These are phyloP conservation scores for Mycogona germanica DNA, from an alignment of 2,888 invertebrate species.

Conservation along the genomic window DNA sequence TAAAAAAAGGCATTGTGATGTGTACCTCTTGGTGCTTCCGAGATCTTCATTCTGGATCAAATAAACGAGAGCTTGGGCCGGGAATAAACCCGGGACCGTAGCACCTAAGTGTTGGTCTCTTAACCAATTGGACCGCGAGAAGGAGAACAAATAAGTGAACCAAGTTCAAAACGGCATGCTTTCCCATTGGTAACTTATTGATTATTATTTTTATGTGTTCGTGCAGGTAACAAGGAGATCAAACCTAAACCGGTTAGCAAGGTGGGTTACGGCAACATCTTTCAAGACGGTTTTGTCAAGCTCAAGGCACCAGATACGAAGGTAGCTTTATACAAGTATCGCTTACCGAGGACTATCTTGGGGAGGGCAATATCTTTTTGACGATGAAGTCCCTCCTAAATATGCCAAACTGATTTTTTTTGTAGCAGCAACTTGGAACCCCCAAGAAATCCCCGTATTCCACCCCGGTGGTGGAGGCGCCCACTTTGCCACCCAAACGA, in stretches of 20 bases:
- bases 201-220: neutral
- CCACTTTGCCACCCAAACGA: slow-evolving; percentile 63
- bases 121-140: too few relatives aligned
- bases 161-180: too few relatives aligned
- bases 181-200: neutral
- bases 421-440: neutral
- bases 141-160: too few relatives aligned
- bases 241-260: slow-evolving; percentile 35
- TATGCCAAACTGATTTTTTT: too few relatives aligned
- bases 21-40: too few relatives aligned
- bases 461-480: slow-evolving; percentile 37
- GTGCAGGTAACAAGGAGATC: slow-evolving; percentile 24
- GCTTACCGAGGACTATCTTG: neutral
- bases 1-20: too few relatives aligned
- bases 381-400: too few relatives aligned
- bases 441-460: slow-evolving; percentile 14
- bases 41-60: too few relatives aligned
- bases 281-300: slow-evolving; percentile 32
- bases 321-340: neutral
- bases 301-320: slow-evolving; percentile 26
- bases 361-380: neutral
- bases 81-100: too few relatives aligned
- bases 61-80: too few relatives aligned
- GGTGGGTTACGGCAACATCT: slow-evolving; percentile 36
- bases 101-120: too few relatives aligned